Evolutionary conservation across 1,140 invertebrate species (phyloP).

Genomic region (Whitmania pigra): DNA sequence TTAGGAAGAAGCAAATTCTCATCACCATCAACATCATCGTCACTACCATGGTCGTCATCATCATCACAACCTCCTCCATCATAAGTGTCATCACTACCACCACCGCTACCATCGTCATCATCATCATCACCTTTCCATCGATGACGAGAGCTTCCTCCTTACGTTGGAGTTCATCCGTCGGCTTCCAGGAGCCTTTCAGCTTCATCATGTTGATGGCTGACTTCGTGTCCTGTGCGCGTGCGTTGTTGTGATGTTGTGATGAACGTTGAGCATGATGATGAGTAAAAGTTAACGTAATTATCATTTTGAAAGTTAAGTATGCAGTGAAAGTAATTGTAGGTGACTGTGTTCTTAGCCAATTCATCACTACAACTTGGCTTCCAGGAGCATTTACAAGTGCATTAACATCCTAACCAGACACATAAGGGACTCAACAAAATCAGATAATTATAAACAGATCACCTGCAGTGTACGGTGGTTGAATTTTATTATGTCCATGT

Average conservation of each 20-base stretch:
- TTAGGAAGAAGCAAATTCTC: constrained; percentile 34
- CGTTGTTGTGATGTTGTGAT: too few relatives aligned
- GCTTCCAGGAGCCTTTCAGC: constrained; percentile 67
- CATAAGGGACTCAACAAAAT: too few relatives aligned
- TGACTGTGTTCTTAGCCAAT: too few relatives aligned
- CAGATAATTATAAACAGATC: too few relatives aligned
- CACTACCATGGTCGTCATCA: not conserved
- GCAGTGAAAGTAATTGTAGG: too few relatives aligned
- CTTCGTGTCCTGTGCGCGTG: not conserved
- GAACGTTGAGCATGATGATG: not conserved
- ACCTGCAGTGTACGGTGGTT: too few relatives aligned
- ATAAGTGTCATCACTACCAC: not conserved
- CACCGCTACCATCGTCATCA: not conserved
- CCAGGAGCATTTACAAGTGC: too few relatives aligned
- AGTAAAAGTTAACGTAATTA: not conserved
- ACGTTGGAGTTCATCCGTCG: constrained; percentile 77
- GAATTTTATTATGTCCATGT: not conserved
- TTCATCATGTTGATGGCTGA: constrained; percentile 53
- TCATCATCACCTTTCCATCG: not conserved
- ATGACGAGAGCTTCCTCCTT: constrained; percentile 88
- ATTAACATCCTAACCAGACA: too few relatives aligned
- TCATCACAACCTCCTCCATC: not conserved
- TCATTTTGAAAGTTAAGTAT: too few relatives aligned
- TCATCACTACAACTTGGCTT: too few relatives aligned
- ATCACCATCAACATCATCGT: not conserved